These are phyloP conservation scores for Picus viridis DNA, from an alignment of 2,797 vertebrate genomes.

Conservation along the genomic window DNA sequence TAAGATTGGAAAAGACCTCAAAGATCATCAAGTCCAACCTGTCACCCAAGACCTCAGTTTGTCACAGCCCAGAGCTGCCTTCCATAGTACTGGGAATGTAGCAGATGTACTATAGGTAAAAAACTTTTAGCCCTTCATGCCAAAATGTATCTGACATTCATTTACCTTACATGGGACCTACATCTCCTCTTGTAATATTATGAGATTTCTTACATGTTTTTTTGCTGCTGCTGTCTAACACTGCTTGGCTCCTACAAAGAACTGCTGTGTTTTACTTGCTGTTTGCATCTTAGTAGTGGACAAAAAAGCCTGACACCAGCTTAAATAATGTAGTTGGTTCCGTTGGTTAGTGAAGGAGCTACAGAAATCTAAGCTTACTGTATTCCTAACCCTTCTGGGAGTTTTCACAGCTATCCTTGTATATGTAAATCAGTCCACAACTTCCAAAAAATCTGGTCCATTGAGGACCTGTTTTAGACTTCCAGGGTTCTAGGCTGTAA, in stretches of 20 bases:
- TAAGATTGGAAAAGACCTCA: too few species aligned
- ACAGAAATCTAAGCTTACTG: background rate
- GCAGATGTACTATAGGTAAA: background rate
- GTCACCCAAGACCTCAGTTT: background rate
- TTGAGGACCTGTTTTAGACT: background rate
- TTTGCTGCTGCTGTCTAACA: background rate
- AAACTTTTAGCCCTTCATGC: background rate
- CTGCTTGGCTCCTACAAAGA: background rate
- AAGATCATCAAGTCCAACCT: too few species aligned
- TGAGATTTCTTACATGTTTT: constrained; percentile 2
- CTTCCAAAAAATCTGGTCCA: background rate
- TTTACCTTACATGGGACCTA: background rate
- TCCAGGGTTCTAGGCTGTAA: background rate
- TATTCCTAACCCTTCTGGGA: background rate
- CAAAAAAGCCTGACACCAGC: background rate
- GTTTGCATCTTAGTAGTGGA: background rate
- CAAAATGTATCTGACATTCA: background rate
- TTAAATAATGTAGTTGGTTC: background rate
- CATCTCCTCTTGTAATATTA: background rate
- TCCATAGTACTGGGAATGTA: background rate
- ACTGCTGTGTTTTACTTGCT: constrained; percentile 14
- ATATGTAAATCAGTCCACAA: background rate
- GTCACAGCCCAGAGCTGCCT: background rate
- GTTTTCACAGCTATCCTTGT: background rate
- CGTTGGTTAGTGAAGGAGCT: background rate